These are phyloP conservation scores for Philantomba maxwellii DNA, from an alignment of 2,113 vertebrate species.

Conservation along the genomic window DNA sequence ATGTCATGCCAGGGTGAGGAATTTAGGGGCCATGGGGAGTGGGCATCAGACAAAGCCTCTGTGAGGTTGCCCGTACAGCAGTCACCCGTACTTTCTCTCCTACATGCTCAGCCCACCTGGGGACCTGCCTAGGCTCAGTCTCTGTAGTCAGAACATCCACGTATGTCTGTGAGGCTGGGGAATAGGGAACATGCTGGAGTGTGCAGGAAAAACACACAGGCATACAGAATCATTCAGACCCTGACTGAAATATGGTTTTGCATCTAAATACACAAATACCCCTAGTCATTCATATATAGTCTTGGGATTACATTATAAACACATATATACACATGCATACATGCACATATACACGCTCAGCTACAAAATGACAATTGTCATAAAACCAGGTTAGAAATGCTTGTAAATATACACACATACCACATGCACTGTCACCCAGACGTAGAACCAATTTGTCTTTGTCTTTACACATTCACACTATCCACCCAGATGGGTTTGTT, in stretches of 20 bases:
- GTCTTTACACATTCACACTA: not conserved
- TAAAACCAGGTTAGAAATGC: not conserved
- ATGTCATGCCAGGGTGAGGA: not conserved
- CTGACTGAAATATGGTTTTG: not conserved
- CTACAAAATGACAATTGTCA: not conserved
- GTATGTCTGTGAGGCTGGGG: not conserved
- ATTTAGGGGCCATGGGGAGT: not conserved
- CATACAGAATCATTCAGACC: not conserved
- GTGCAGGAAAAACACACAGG: not conserved
- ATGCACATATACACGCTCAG: not conserved
- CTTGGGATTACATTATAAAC: not conserved
- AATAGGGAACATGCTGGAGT: not conserved
- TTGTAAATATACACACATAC: not conserved
- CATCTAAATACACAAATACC: not conserved
- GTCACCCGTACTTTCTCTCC: not conserved
- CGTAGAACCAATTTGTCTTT: not conserved
- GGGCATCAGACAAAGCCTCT: constrained; percentile 22
- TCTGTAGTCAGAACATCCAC: not conserved
- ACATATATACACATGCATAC: not conserved
- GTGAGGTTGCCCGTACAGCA: not conserved
- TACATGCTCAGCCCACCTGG: not conserved
- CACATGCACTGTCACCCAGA: not conserved
- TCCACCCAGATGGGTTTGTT: not conserved
- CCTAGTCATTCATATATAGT: not conserved
- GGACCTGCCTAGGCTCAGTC: not conserved